These are phyloP conservation scores for Noturus placidus DNA, from an alignment of 2,113 vertebrate species.

Conservation along the genomic window DNA sequence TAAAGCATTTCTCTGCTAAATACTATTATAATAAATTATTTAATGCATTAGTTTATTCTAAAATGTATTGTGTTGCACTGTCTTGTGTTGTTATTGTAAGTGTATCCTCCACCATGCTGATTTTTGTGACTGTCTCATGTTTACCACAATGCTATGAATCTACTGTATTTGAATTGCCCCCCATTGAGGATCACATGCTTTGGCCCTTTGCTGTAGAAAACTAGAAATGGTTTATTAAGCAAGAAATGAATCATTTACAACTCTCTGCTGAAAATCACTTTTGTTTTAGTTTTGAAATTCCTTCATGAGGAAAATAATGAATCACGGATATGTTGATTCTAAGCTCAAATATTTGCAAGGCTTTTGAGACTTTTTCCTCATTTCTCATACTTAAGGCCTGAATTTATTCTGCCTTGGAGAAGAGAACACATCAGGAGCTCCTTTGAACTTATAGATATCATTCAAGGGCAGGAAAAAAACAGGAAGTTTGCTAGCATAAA, in stretches of 20 bases:
- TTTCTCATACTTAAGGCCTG: background rate
- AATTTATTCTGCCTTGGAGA: background rate
- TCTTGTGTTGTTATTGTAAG: background rate
- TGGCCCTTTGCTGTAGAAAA: background rate
- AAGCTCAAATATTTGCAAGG: constrained; percentile 11
- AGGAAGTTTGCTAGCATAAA: background rate
- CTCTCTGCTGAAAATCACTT: background rate
- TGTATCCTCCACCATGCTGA: background rate
- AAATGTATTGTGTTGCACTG: background rate
- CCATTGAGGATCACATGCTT: background rate
- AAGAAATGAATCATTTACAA: background rate
- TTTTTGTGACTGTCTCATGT: background rate
- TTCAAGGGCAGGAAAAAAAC: background rate
- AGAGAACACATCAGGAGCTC: background rate
- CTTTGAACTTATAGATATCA: background rate
- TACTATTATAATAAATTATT: background rate
- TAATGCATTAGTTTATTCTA: background rate
- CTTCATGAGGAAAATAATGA: background rate
- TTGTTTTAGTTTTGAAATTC: background rate
- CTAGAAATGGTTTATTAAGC: background rate
- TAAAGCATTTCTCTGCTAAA: background rate
- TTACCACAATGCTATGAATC: background rate
- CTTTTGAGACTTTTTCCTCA: background rate
- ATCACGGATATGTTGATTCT: background rate
- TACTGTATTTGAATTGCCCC: background rate